Evolutionary conservation across 2,888 invertebrate species (phyloP).

Genomic region (Oligia fasciuncula): DNA sequence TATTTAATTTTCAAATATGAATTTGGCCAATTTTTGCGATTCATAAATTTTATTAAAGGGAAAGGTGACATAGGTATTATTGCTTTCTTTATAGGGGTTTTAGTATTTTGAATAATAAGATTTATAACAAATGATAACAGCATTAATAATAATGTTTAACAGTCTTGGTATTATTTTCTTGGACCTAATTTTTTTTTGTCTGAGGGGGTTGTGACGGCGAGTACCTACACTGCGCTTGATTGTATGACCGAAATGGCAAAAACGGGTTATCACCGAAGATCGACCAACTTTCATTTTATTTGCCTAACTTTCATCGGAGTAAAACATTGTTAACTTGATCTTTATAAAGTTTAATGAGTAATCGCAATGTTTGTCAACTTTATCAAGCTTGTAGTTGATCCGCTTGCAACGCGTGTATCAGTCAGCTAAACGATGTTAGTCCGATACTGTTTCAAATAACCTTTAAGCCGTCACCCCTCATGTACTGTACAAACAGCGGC

Average conservation of each 20-base stretch:
- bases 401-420: constrained; percentile 39
- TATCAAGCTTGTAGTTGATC: constrained; percentile 41
- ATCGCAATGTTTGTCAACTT: background rate
- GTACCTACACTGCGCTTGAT: too few species aligned
- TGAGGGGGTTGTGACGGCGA: background rate
- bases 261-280: background rate
- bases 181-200: too few species aligned
- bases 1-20: constrained; percentile 87
- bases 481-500: constrained; percentile 84
- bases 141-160: too few species aligned
- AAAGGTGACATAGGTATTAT: constrained; percentile 50
- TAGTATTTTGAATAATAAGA: constrained; percentile 25
- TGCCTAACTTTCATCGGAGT: background rate
- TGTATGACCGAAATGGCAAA: background rate
- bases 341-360: background rate
- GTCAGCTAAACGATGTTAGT: constrained; percentile 74
- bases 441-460: constrained; percentile 84
- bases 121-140: too few species aligned
- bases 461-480: constrained; percentile 84
- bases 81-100: constrained; percentile 41
- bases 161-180: background rate
- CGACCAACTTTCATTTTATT: background rate
- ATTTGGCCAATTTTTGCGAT: constrained; percentile 84
- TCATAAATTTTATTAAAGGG: constrained; percentile 83
- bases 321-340: background rate